Percentiles rank a stretch among this genome's conserved stretches.
Conservation (phyloP, 2,113 vertebrate genomes). For the Cephalopterus ornatus region DNA sequence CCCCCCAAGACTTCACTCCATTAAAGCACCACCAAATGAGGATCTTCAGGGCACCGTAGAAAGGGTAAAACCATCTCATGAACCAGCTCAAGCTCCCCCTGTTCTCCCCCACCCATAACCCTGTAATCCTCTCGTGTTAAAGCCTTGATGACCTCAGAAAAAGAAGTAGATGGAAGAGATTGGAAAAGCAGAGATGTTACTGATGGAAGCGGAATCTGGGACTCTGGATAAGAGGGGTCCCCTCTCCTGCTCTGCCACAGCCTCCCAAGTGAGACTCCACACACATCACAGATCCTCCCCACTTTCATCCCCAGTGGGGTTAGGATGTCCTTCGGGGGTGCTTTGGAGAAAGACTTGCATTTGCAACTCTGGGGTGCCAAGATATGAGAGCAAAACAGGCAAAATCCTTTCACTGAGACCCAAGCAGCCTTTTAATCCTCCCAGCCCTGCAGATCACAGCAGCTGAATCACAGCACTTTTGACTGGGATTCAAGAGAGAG, state of each 20-base stretch:
- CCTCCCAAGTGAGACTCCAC: not conserved
- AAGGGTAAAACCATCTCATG: not conserved
- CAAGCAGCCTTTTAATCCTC: slow-evolving; percentile 31
- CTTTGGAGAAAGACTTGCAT: not conserved
- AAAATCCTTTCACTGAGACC: not conserved
- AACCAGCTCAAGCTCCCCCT: not conserved
- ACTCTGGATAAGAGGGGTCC: not conserved
- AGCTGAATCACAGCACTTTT: not conserved
- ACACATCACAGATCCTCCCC: not conserved
- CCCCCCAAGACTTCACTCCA: not conserved
- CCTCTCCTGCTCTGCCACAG: not conserved
- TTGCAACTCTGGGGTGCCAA: not conserved
- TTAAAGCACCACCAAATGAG: not conserved
- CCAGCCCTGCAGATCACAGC: slow-evolving; percentile 14
- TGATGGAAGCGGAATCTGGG: not conserved
- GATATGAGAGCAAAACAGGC: not conserved
- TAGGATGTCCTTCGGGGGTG: not conserved
- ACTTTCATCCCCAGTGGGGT: fast-evolving
- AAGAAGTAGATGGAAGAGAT: not conserved
- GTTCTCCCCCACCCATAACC: not conserved
- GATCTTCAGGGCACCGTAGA: not conserved
- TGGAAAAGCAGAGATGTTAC: not conserved
- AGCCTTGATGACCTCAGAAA: not conserved
- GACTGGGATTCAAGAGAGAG: not conserved
- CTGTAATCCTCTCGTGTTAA: not conserved